Percentiles rank a stretch among this genome's conserved stretches.
phyloP scores from a whole-genome alignment of 2,888 invertebrate species.

The Trachelus stipa region DNA sequence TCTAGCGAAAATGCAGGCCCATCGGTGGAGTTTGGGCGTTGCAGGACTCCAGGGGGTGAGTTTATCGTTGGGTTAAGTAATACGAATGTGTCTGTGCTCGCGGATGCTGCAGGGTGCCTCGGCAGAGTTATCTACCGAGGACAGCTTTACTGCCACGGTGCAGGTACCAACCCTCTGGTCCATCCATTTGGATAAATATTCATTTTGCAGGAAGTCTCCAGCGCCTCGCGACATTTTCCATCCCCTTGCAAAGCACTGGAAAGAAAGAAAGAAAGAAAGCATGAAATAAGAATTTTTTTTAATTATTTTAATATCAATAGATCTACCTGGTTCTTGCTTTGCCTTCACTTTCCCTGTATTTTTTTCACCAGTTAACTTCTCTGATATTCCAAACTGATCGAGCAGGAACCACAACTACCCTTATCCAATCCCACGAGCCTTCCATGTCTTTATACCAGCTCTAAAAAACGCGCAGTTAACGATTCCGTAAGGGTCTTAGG shows the following conservation, averaged over 20 bases:
- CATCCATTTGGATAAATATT: constrained; percentile 58
- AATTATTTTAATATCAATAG: not conserved
- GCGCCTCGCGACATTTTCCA: not conserved
- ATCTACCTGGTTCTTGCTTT: not conserved
- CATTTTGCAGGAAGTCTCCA: not conserved
- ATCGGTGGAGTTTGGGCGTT: constrained; percentile 38
- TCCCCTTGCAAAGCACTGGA: not conserved
- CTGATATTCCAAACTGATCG: not conserved
- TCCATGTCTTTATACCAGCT: constrained; percentile 47
- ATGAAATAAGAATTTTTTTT: not conserved
- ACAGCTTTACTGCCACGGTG: constrained; percentile 50
- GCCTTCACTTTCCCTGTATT: not conserved
- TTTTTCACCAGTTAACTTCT: not conserved
- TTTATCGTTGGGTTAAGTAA: constrained; percentile 71
- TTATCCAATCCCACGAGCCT: constrained; percentile 42
- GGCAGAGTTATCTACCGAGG: constrained; percentile 55
- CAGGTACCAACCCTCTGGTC: constrained; percentile 41
- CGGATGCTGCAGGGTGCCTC: constrained; percentile 47
- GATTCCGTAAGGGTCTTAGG: constrained; percentile 40
- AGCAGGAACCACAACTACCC: not conserved
- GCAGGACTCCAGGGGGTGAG: constrained; percentile 56
- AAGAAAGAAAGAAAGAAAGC: not conserved
- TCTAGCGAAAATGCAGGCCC: constrained; percentile 48
- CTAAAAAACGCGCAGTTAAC: constrained; percentile 34
- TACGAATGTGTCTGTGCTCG: constrained; percentile 67